Evolutionary conservation across 2,888 invertebrate species (phyloP).

Genomic region (Rotaria sp.): DNA sequence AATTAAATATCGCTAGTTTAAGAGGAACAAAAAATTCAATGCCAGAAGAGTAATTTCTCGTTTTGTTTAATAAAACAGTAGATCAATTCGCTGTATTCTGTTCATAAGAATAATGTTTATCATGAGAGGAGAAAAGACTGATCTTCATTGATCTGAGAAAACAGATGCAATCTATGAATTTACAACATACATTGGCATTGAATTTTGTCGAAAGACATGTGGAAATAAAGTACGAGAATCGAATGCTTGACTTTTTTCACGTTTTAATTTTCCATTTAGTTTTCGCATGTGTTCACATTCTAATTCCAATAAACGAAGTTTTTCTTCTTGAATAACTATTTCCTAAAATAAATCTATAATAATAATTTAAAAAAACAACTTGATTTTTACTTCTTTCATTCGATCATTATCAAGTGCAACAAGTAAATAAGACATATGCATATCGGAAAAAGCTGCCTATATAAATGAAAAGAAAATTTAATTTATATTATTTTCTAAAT

Average conservation of each 20-base stretch:
- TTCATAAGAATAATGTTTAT: not conserved
- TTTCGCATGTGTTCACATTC: not conserved
- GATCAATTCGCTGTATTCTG: not conserved
- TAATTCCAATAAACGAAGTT: not conserved
- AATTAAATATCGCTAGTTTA: no score
- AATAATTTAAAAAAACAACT: not conserved
- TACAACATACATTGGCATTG: not conserved
- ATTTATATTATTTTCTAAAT: not conserved
- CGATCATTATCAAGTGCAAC: slow-evolving; percentile 16
- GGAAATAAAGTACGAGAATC: not conserved
- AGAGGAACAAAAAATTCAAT: no score
- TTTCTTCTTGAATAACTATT: not conserved
- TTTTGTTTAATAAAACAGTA: no score
- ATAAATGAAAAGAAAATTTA: not conserved
- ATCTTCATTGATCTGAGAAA: no score
- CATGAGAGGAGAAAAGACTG: not conserved
- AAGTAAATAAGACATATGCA: not conserved
- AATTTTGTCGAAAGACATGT: not conserved
- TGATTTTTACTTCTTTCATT: not conserved
- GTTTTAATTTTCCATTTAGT: not conserved
- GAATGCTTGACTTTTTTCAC: not conserved
- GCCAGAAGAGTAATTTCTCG: no score
- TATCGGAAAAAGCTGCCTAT: not conserved
- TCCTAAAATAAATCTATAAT: not conserved
- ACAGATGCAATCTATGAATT: not conserved